Conservation (phyloP, 2,113 vertebrate species). For the Odontophorus gujanensis region DNA sequence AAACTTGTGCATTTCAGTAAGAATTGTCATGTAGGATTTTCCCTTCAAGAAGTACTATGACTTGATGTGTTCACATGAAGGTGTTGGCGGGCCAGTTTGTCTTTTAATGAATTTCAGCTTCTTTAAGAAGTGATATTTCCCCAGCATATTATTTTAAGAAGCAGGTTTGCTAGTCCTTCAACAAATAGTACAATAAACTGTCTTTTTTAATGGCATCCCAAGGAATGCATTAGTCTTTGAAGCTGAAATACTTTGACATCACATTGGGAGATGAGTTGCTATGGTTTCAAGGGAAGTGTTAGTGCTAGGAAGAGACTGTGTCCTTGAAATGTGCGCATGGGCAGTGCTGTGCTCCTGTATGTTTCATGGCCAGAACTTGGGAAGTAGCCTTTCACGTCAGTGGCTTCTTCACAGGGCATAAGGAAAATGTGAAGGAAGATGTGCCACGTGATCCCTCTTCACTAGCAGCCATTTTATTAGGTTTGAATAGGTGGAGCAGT, state of each 20-base stretch:
- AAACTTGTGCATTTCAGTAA: not conserved
- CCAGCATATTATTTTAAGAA: constrained; percentile 56
- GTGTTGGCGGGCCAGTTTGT: not conserved
- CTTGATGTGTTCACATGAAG: not conserved
- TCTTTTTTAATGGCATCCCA: constrained; percentile 62
- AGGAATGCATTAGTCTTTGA: constrained; percentile 72
- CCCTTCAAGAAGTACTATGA: not conserved
- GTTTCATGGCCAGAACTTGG: constrained; percentile 30
- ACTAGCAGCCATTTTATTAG: not conserved
- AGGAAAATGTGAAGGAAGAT: not conserved
- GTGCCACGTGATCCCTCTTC: not conserved
- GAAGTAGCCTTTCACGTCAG: not conserved
- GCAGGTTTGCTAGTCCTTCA: constrained; percentile 62
- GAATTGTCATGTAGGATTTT: not conserved
- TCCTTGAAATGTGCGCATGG: not conserved
- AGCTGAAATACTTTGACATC: constrained; percentile 79
- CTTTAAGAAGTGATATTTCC: constrained; percentile 13
- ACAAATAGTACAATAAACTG: constrained; percentile 67
- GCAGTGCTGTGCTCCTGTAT: constrained; percentile 9
- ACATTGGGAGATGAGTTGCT: constrained; percentile 70
- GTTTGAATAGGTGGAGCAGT: not conserved
- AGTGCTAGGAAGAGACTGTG: not conserved
- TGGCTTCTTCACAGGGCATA: not conserved
- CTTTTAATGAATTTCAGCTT: constrained; percentile 2
- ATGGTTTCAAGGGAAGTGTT: constrained; percentile 74